Base-by-base conservation (phyloP, 1,140 invertebrate species). In the Brachionus koreanus region DNA sequence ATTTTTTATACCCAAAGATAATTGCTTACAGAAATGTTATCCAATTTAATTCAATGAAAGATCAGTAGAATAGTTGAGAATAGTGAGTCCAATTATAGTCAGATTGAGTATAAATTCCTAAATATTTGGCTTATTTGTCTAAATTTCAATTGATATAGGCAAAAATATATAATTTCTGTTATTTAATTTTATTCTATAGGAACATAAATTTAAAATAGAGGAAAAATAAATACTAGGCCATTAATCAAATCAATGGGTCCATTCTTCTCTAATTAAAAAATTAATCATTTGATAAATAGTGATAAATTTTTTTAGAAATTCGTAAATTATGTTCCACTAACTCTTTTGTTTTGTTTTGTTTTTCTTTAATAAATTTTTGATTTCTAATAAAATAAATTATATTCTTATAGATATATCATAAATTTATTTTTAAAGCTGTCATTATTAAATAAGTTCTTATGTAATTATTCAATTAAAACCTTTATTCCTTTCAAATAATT, bases 1-100 rank as follows among this genome's bases (percentile, higher is more conserved):
- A 29, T 29, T 57, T 57, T 57, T 57, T 57, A 57, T 57, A 57
- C 16, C 9, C 49, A 19, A 57, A 57, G 49, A 57, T 57, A 19
- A 65, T 69, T 69, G 19, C 35, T 69, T 19, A 19, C 16, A 69
- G 65, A 35, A 69, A 69, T 69, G 65, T 69, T 69, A 69, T 69
- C 37, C 19, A 39, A 69, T 69, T 19, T 39, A 39, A 23, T 19
- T 42, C 65, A 69, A 69, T 69, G 3, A 69, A 67, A 69, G 29
- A 69, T 69, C 65, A 69, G 4, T 10, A 39, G 29, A 69, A 69
- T 37, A 39, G 33, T 69, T 69, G 7, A 13, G 29, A 39, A n/a
- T n/a, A n/a, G 65, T 9, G 16, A 69, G 37, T 3, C 16, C 37
- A 39, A 39, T 39, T 69, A 29, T 29, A 69, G 37, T 39, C 37